Percentiles rank a stretch among this genome's conserved stretches.
These are phyloP conservation scores for Vanessa atalanta DNA, from an alignment of 1,140 invertebrate genomes.

Conservation along the genomic window DNA sequence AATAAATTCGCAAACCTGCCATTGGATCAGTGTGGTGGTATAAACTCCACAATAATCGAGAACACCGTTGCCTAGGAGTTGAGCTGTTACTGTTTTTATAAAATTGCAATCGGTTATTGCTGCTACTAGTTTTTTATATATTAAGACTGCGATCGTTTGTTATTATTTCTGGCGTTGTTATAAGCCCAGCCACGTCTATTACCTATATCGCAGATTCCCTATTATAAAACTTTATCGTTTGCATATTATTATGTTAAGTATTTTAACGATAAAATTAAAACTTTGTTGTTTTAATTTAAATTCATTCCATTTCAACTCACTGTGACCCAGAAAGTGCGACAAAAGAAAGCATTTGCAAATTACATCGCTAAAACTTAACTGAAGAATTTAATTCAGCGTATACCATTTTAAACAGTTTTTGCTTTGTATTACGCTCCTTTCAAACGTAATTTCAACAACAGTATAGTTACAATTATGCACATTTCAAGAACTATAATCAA, in stretches of 20 bases:
- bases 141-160: too few species aligned
- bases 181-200: too few species aligned
- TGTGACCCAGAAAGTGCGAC: constrained; percentile 26
- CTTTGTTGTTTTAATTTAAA: constrained; percentile 28
- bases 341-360: constrained; percentile 31
- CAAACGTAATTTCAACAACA: constrained; percentile 12
- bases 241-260: not conserved
- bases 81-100: too few species aligned
- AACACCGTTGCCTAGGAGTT: too few species aligned
- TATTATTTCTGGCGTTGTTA: too few species aligned
- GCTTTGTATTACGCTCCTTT: constrained; percentile 4
- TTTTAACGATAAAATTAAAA: constrained; percentile 9
- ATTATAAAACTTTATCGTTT: not conserved
- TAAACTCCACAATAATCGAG: too few species aligned
- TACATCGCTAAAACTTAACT: constrained; percentile 28
- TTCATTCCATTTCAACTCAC: constrained; percentile 24
- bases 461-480: constrained; percentile 5
- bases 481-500: too few species aligned
- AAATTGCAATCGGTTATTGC: too few species aligned
- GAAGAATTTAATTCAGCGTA: constrained; percentile 27
- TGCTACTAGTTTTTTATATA: too few species aligned
- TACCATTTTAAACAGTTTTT: constrained; percentile 19
- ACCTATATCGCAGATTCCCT: not conserved
- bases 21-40: too few species aligned
- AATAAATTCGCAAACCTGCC: too few species aligned